Evolutionary conservation across 2,113 vertebrate genomes (phyloP), one percentile per base, ranked within the genome.

Genomic region (Apeltes quadracus): DNA sequence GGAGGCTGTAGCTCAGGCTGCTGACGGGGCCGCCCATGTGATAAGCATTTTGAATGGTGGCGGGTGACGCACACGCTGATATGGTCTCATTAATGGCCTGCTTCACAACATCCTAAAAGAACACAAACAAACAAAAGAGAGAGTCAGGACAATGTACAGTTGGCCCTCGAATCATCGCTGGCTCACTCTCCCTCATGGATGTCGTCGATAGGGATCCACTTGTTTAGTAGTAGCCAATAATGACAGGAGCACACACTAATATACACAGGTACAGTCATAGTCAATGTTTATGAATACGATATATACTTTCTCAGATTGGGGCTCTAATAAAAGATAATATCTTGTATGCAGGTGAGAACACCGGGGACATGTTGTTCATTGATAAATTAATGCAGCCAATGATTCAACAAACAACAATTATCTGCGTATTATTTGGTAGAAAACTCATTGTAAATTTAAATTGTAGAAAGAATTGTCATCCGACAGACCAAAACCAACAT

Each of bases 21-120:
- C 95, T 96, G 25, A 81, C 62, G 7, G 90, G 88, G 6, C 95
- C 94, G 39, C 95, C 95, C 87, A 98, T 84, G 43, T 91, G 94
- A 83, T 94, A 91, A 0, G 91, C 93, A 75, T 93, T 83, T 50
- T 70, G 85, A 78, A 80, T 76, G 63, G 83, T 38, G 59, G 89
- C 88, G 44, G 92, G 80, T 5, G 59, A 41, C 1, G 54, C 23
- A 61, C 91, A 93, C 7, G 29, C 13, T 38, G 90, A 85, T 9
- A 23, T 4, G 9, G 61, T 84, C 5, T 90, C 86, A 44, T 89
- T 87, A 9, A 46, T 36, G 0, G 23, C 39, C n/a, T 61, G 68
- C 54, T 34, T 82, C 44, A 56, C 75, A 11, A 1, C 68, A 12
- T 82, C 82, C 92, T 93, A 46, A 25, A 86, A 69, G 32, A 76